phyloP scores from a whole-genome alignment of 2,797 vertebrate species.

The Loriculus beryllinus region DNA sequence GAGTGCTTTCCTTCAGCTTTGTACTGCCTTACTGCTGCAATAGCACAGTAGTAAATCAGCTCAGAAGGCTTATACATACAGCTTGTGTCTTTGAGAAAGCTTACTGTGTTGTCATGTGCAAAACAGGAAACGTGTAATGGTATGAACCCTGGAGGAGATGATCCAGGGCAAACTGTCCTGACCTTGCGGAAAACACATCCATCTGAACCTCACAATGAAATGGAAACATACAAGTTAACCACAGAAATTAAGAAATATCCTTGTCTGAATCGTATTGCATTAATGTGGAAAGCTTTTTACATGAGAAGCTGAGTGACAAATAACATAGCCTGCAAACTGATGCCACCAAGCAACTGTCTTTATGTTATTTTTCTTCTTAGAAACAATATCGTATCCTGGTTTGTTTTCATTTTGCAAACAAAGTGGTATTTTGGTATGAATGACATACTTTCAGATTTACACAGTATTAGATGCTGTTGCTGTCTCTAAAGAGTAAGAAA shows the following conservation, averaged over 20 bases:
- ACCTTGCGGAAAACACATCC: neutral
- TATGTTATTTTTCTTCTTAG: neutral
- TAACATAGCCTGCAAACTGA: neutral
- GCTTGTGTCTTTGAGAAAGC: conserved; percentile 19
- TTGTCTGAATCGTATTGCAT: neutral
- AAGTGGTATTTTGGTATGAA: neutral
- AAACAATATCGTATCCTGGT: neutral
- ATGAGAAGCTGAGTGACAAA: neutral
- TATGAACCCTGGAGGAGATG: neutral
- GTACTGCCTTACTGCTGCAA: neutral
- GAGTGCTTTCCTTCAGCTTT: neutral
- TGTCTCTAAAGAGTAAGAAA: neutral
- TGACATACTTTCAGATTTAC: neutral
- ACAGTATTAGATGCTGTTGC: neutral
- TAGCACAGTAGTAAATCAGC: neutral
- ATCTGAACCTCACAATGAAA: neutral
- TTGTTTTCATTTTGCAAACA: neutral
- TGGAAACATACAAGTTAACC: neutral
- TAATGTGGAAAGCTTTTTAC: neutral
- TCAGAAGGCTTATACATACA: neutral
- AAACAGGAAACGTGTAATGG: conserved; percentile 43
- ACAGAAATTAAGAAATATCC: conserved; percentile 10
- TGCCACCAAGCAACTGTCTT: neutral
- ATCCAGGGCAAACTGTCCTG: conserved; percentile 31
- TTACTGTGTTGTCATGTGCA: conserved; percentile 27